phyloP scores from a whole-genome alignment of 2,888 invertebrate genomes.

The Oscheius sp. region DNA sequence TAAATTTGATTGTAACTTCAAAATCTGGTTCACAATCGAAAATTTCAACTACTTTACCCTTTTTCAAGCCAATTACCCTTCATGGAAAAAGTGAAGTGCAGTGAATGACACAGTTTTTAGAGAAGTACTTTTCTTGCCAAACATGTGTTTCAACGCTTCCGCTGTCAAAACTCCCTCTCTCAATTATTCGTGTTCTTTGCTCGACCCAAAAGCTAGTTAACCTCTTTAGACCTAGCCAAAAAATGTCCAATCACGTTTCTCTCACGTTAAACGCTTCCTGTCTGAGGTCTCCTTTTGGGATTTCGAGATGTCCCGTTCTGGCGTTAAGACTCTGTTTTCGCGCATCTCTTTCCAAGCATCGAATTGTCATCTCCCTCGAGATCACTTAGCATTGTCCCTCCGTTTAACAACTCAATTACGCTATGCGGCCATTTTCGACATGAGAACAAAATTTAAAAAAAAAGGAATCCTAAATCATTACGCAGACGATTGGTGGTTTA shows the following conservation, averaged over 20 bases:
- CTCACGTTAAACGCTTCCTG: slow-evolving; percentile 9
- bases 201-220: background rate
- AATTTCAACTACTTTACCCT: too few species aligned
- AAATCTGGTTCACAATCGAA: too few species aligned
- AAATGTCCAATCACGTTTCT: background rate
- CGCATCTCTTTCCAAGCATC: background rate
- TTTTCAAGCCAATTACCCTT: too few species aligned
- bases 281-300: slow-evolving; percentile 10
- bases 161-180: too few species aligned
- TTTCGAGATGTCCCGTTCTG: background rate
- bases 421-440: too few species aligned
- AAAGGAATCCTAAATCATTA: background rate
- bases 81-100: too few species aligned
- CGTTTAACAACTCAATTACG: too few species aligned
- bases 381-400: slow-evolving; percentile 17
- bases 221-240: background rate
- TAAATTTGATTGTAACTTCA: too few species aligned
- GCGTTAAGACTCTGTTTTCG: slow-evolving; percentile 15
- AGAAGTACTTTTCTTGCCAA: too few species aligned
- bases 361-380: slow-evolving; percentile 19
- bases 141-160: too few species aligned
- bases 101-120: too few species aligned
- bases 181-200: too few species aligned
- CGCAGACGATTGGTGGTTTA: background rate
- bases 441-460: background rate